Percentiles rank a stretch among this genome's conserved stretches.
Evolutionary conservation across 2,888 invertebrate genomes (phyloP).

Genomic region (Aspidiotus destructor): DNA sequence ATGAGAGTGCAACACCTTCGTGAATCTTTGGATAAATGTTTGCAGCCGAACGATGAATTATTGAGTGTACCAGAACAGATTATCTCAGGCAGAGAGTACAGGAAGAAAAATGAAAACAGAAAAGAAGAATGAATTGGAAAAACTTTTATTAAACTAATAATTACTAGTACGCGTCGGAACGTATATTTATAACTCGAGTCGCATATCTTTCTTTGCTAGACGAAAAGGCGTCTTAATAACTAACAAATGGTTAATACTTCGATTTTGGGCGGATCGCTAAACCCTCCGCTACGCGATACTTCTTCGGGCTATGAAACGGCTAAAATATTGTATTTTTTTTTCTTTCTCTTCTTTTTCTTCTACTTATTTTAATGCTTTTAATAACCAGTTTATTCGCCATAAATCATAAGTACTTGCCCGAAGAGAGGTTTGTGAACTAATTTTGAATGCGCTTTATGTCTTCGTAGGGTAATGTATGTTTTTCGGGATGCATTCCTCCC

Average conservation of each 20-base stretch:
- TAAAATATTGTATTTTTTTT: slow-evolving; percentile 22
- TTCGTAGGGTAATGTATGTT: not conserved
- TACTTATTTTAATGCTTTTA: slow-evolving; percentile 31
- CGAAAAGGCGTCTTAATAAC: slow-evolving; percentile 30
- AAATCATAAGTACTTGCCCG: slow-evolving; percentile 30
- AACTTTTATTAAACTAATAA: slow-evolving; percentile 27
- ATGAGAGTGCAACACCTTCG: slow-evolving; percentile 22
- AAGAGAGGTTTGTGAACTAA: not conserved
- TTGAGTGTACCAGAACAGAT: slow-evolving; percentile 15
- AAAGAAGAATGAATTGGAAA: slow-evolving; percentile 1
- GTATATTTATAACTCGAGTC: slow-evolving; percentile 16
- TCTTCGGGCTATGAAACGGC: slow-evolving; percentile 28
- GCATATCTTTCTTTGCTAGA: slow-evolving; percentile 20
- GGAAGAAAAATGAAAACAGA: slow-evolving; percentile 6
- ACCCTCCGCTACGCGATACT: slow-evolving; percentile 10
- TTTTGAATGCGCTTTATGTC: not conserved
- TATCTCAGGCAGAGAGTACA: slow-evolving; percentile 1
- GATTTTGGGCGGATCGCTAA: slow-evolving; percentile 30
- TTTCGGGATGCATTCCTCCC: not conserved
- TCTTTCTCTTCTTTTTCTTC: not conserved
- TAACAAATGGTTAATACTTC: slow-evolving; percentile 27
- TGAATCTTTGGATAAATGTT: slow-evolving; percentile 8
- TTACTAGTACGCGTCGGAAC: slow-evolving; percentile 29
- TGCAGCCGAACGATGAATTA: slow-evolving; percentile 27
- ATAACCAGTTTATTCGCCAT: slow-evolving; percentile 31